These are phyloP conservation scores for Oscheius onirici DNA, from an alignment of 2,888 invertebrate species.

Conservation along the genomic window DNA sequence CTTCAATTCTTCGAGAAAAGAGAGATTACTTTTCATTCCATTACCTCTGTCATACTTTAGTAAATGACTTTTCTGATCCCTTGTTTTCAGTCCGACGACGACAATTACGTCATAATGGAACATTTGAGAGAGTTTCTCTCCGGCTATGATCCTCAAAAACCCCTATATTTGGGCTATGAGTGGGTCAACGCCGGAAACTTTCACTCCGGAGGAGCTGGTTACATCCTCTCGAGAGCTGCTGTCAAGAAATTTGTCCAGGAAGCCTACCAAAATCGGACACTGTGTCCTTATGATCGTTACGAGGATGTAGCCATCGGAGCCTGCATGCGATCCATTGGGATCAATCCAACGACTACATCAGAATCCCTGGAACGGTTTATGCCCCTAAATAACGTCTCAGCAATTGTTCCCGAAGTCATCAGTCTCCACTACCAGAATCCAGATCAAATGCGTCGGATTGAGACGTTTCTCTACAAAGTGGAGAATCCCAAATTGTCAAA, in stretches of 20 bases:
- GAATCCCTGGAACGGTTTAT: neutral
- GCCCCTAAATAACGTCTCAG: neutral
- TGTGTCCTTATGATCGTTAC: conserved; percentile 4
- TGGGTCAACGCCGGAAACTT: neutral
- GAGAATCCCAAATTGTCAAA: neutral
- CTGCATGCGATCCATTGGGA: neutral
- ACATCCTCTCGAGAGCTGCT: conserved; percentile 19
- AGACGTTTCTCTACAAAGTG: conserved; percentile 5
- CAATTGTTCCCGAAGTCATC: conserved; percentile 6
- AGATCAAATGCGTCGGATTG: conserved; percentile 2
- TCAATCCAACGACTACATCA: neutral
- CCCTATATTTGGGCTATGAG: neutral
- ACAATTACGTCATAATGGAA: conserved; percentile 19
- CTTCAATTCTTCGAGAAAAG: neutral
- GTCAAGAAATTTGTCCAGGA: conserved; percentile 3
- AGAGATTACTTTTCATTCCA: neutral
- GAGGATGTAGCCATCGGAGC: conserved; percentile 12
- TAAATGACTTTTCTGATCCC: neutral
- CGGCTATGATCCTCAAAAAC: neutral
- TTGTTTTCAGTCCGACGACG: conserved; percentile 21
- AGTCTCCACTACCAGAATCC: conserved; percentile 23
- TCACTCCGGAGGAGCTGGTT: conserved; percentile 7
- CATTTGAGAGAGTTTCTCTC: conserved; percentile 22
- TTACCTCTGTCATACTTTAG: neutral
- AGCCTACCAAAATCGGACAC: conserved; percentile 1